These are phyloP conservation scores for Athalia circularis DNA, from an alignment of 2,888 invertebrate genomes.

Conservation along the genomic window DNA sequence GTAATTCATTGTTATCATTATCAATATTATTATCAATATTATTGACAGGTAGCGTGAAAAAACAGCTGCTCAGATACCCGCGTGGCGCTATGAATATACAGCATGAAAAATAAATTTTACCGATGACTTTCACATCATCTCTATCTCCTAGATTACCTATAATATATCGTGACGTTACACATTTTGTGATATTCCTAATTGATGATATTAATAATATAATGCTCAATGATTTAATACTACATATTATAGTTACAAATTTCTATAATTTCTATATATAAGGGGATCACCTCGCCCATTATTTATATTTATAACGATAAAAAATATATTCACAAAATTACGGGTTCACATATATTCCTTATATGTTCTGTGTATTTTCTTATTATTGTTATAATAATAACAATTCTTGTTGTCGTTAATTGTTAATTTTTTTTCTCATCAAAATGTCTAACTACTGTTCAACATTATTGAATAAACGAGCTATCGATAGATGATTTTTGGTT, in stretches of 20 bases:
- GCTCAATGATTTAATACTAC: too few species aligned
- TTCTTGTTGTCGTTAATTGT: neutral
- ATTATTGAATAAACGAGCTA: too few species aligned
- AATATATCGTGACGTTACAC: too few species aligned
- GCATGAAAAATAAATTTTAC: slow-evolving; percentile 62
- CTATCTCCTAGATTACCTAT: too few species aligned
- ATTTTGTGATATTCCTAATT: too few species aligned
- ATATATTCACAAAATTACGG: slow-evolving; percentile 32
- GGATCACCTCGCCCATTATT: neutral
- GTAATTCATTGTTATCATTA: slow-evolving; percentile 1
- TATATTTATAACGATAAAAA: slow-evolving; percentile 1
- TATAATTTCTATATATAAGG: neutral
- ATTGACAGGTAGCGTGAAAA: slow-evolving; percentile 14
- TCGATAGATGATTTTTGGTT: too few species aligned
- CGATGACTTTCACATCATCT: too few species aligned
- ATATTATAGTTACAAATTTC: slow-evolving; percentile 9
- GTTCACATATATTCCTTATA: neutral
- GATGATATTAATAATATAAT: too few species aligned
- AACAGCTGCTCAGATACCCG: slow-evolving; percentile 5
- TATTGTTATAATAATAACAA: neutral
- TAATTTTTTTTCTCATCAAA: neutral
- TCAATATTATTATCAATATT: neutral
- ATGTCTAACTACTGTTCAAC: too few species aligned
- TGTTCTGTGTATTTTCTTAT: slow-evolving; percentile 1
- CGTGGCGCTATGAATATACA: slow-evolving; percentile 46